phyloP scores from a whole-genome alignment of 2,888 invertebrate genomes.

The Cosmia trapezina region DNA sequence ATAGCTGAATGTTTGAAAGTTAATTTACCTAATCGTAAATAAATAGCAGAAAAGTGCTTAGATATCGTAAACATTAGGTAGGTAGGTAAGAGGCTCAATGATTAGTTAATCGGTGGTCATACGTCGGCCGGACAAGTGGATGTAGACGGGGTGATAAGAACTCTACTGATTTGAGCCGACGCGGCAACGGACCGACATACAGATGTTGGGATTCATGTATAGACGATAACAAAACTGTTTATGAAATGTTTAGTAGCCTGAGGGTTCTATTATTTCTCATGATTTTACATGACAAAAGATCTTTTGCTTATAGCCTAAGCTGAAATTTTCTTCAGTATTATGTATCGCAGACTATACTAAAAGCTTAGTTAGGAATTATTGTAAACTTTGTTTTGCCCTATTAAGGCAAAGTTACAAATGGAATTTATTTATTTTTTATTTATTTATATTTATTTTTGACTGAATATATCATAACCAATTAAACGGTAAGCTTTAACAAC shows the following conservation, averaged over 20 bases:
- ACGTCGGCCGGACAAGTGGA: slow-evolving; percentile 75
- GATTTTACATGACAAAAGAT: not conserved
- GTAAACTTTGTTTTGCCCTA: not conserved
- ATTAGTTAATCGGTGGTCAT: slow-evolving; percentile 76
- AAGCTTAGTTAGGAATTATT: not conserved
- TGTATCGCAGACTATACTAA: not conserved
- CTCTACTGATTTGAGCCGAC: slow-evolving; percentile 77
- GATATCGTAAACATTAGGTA: slow-evolving; percentile 59
- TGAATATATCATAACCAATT: not conserved
- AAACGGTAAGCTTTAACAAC: not conserved
- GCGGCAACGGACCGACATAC: slow-evolving; percentile 70
- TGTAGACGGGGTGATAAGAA: slow-evolving; percentile 74
- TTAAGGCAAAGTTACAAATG: not conserved
- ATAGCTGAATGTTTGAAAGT: slow-evolving; percentile 40
- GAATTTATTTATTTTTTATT: too few relatives aligned
- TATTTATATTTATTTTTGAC: too few relatives aligned
- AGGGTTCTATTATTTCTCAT: not conserved
- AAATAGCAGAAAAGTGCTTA: slow-evolving; percentile 51
- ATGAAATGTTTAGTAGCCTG: not conserved
- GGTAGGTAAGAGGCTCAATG: slow-evolving; percentile 69
- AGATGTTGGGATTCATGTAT: slow-evolving; percentile 65
- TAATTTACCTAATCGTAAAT: slow-evolving; percentile 39
- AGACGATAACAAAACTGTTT: slow-evolving; percentile 40
- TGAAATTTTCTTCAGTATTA: not conserved
- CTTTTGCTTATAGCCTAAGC: not conserved